phyloP scores from a whole-genome alignment of 2,888 invertebrate species.

The Amblyjoppa proteus region DNA sequence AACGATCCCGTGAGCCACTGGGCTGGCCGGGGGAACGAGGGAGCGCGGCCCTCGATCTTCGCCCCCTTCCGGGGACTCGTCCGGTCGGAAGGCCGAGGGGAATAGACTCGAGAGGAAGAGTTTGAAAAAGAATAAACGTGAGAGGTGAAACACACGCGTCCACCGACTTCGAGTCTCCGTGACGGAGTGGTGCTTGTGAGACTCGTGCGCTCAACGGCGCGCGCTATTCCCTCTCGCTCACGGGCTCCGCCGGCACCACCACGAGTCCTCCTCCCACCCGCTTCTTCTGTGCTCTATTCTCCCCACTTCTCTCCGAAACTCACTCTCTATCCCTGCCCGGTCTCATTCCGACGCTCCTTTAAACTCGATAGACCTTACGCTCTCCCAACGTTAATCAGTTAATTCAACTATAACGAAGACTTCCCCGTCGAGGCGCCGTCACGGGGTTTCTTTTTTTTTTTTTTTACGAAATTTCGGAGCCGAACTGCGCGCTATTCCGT shows the following conservation, averaged over 20 bases:
- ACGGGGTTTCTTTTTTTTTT: constrained; percentile 19
- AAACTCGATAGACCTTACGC: not conserved
- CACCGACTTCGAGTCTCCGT: constrained; percentile 77
- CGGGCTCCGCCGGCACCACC: constrained; percentile 24
- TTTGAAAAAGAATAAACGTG: constrained; percentile 3
- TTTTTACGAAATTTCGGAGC: not conserved
- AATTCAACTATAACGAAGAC: constrained; percentile 8
- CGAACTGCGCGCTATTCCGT: too few relatives aligned
- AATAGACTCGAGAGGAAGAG: constrained; percentile 3
- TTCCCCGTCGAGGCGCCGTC: not conserved
- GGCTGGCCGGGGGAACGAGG: not conserved
- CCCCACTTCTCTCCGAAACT: not conserved
- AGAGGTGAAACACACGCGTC: constrained; percentile 70
- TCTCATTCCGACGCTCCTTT: constrained; percentile 6
- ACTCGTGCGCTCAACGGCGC: constrained; percentile 66
- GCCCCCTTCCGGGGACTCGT: constrained; percentile 1
- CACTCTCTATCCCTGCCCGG: not conserved
- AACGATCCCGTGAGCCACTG: constrained; percentile 46
- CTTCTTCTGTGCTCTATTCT: constrained; percentile 28
- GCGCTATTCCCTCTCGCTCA: constrained; percentile 63
- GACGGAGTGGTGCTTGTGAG: constrained; percentile 77
- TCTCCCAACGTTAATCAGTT: not conserved
- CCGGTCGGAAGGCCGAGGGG: not conserved
- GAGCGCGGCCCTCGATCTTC: constrained; percentile 9
- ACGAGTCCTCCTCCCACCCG: not conserved